Conservation (phyloP, 2,113 vertebrate species). For the Anarhynchus alexandrinus region DNA sequence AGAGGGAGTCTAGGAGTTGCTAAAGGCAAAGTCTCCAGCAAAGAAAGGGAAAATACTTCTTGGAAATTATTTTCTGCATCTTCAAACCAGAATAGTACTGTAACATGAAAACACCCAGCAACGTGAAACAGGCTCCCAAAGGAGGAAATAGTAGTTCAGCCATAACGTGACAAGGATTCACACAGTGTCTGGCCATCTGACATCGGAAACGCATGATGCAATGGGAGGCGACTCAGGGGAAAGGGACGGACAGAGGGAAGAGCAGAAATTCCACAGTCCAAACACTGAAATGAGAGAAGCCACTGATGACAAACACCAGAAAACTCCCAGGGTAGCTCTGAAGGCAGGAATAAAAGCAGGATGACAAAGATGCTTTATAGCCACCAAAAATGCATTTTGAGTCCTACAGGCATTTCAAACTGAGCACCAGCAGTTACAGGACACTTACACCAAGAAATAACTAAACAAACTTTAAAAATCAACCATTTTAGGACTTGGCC, state of each 20-base stretch:
- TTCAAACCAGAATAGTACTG: not conserved
- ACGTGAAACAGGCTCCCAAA: not conserved
- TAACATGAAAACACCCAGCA: not conserved
- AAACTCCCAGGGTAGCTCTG: not conserved
- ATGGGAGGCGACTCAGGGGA: not conserved
- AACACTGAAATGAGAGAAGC: not conserved
- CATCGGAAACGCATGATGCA: accelerated
- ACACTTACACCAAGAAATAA: not conserved
- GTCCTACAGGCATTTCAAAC: not conserved
- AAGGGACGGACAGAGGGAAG: not conserved
- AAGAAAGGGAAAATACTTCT: not conserved
- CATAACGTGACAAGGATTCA: accelerated
- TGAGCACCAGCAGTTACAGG: not conserved
- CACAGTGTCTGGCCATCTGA: accelerated
- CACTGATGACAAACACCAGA: not conserved
- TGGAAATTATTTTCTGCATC: not conserved
- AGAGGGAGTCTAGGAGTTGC: not conserved
- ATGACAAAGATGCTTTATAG: not conserved
- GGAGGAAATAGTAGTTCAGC: not conserved
- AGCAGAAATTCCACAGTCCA: not conserved
- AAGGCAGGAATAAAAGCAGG: not conserved
- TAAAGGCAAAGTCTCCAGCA: not conserved
- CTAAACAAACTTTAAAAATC: not conserved
- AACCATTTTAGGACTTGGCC: not conserved
- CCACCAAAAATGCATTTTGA: not conserved